phyloP scores from a whole-genome alignment of 2,888 invertebrate species.

The Apoda limacodes region DNA sequence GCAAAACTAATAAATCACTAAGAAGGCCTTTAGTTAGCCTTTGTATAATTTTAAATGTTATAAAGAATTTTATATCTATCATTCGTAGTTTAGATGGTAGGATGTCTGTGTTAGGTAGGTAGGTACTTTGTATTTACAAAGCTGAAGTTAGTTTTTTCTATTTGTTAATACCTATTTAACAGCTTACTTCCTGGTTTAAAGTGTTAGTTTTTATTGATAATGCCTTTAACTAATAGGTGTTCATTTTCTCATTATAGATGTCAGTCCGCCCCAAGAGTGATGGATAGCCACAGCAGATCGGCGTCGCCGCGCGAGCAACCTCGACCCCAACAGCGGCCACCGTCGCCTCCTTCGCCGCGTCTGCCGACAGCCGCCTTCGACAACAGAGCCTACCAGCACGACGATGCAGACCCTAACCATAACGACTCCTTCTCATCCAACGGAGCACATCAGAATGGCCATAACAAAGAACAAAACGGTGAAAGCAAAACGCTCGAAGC shows the following conservation, averaged over 20 bases:
- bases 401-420: slow-evolving; percentile 55
- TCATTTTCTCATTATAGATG: slow-evolving; percentile 40
- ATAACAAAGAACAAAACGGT: slow-evolving; percentile 50
- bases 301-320: slow-evolving; percentile 62
- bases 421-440: slow-evolving; percentile 63
- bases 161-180: too few relatives aligned
- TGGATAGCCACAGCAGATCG: slow-evolving; percentile 65
- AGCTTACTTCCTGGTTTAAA: too few relatives aligned
- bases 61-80: too few relatives aligned
- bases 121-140: too few relatives aligned
- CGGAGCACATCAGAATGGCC: slow-evolving; percentile 45
- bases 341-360: slow-evolving; percentile 41
- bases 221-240: slow-evolving; percentile 3
- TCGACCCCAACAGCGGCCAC: slow-evolving; percentile 59
- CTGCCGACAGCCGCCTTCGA: slow-evolving; percentile 51
- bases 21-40: too few relatives aligned
- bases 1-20: too few relatives aligned
- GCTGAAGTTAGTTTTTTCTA: too few relatives aligned
- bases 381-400: slow-evolving; percentile 57
- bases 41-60: too few relatives aligned
- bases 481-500: slow-evolving; percentile 72
- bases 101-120: too few relatives aligned
- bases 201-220: background rate
- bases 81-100: too few relatives aligned
- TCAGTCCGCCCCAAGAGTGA: slow-evolving; percentile 62